Conservation (phyloP, 2,113 vertebrate species). For the Pluvialis apricaria region DNA sequence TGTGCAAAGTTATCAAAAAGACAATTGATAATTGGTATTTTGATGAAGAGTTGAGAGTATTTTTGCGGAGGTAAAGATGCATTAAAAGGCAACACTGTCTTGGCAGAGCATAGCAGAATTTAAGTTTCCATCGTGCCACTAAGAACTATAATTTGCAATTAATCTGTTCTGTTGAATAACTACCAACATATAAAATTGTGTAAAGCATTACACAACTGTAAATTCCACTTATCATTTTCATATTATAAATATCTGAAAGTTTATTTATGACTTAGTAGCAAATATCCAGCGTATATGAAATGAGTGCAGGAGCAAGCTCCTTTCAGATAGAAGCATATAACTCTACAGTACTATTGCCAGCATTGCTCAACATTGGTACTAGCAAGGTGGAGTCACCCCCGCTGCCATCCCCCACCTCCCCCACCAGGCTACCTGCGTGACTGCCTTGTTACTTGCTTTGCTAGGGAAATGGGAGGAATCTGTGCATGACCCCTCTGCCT, state of each 20-base stretch:
- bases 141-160: not conserved
- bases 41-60: not conserved
- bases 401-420: accelerated
- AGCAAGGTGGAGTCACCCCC: not conserved
- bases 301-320: not conserved
- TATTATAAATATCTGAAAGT: not conserved
- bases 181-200: not conserved
- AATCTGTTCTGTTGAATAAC: not conserved
- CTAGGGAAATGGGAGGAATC: not conserved
- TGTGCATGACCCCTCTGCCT: not conserved
- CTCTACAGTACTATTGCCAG: not conserved
- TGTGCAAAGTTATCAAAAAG: not conserved
- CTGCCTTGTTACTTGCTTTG: not conserved
- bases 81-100: not conserved
- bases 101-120: not conserved
- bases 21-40: not conserved
- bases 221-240: not conserved
- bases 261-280: not conserved
- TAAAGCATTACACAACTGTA: not conserved
- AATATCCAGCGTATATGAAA: not conserved
- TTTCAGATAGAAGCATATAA: not conserved
- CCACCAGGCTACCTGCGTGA: too few relatives aligned
- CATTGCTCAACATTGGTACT: not conserved
- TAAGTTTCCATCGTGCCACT: not conserved
- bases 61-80: not conserved